These are phyloP conservation scores for Alca torda DNA, from an alignment of 2,797 vertebrate genomes.

Conservation along the genomic window DNA sequence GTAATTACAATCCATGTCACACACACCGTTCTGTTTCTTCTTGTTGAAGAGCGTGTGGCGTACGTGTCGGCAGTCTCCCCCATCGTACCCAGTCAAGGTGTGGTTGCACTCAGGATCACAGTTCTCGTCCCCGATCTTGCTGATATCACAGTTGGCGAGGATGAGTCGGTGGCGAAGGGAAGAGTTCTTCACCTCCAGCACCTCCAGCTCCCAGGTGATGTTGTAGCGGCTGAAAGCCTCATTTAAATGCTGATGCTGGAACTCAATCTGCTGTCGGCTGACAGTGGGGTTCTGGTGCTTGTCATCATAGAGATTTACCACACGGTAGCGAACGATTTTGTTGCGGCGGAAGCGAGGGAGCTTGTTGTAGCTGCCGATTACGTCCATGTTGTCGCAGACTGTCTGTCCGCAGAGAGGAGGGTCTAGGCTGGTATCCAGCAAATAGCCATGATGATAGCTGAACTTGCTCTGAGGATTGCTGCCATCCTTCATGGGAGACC, in stretches of 20 bases:
- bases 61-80: slow-evolving; percentile 87
- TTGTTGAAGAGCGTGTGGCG: slow-evolving; percentile 77
- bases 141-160: slow-evolving; percentile 95
- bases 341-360: slow-evolving; percentile 86
- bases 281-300: slow-evolving; percentile 84
- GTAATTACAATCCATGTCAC: slow-evolving; percentile 95
- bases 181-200: slow-evolving; percentile 91
- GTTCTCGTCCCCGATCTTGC: slow-evolving; percentile 89
- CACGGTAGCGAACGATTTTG: slow-evolving; percentile 91
- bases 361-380: slow-evolving; percentile 92
- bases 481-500: slow-evolving; percentile 84
- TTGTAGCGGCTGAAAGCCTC: slow-evolving; percentile 92
- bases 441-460: slow-evolving; percentile 75
- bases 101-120: slow-evolving; percentile 97
- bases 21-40: slow-evolving; percentile 90
- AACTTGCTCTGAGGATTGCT: slow-evolving; percentile 79
- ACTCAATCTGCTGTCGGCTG: slow-evolving; percentile 89
- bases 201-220: slow-evolving; percentile 95
- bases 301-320: slow-evolving; percentile 91
- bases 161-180: slow-evolving; percentile 90
- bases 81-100: slow-evolving; percentile 90
- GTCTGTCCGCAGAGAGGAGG: slow-evolving; percentile 97
- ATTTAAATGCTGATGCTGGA: slow-evolving; percentile 92
- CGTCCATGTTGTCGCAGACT: slow-evolving; percentile 89
- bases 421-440: slow-evolving; percentile 88